A percentile compares a stretch with the other conserved stretches of the same genome.
Evolutionary conservation across 2,113 vertebrate species (phyloP).

Genomic region (Cinclus cinclus): DNA sequence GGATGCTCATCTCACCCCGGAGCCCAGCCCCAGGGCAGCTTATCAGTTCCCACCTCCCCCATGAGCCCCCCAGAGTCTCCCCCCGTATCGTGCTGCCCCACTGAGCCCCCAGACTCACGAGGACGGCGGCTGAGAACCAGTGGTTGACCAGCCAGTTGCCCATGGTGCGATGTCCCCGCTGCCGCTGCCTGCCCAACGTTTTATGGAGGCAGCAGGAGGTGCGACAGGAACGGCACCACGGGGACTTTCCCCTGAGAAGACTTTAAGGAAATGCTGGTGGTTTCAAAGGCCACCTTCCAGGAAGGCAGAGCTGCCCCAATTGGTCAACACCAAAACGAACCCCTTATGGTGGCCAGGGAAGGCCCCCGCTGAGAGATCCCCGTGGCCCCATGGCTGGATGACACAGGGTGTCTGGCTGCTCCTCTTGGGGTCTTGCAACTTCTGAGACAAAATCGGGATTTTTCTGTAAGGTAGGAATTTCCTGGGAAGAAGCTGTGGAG

Average conservation of each 20-base stretch:
- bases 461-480: background rate
- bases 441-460: background rate
- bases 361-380: accelerated
- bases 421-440: background rate
- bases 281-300: background rate
- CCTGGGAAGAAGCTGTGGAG: accelerated
- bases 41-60: background rate
- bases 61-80: accelerated
- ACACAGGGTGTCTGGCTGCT: background rate
- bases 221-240: background rate
- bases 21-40: background rate
- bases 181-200: background rate
- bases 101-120: conserved; percentile 73
- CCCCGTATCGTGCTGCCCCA: accelerated
- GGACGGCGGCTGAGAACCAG: conserved; percentile 78
- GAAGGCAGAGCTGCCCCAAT: background rate
- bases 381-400: accelerated
- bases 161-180: conserved; percentile 52
- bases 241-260: conserved; percentile 56
- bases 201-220: conserved; percentile 20
- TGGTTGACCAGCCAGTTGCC: conserved; percentile 86
- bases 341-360: accelerated
- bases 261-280: conserved; percentile 35
- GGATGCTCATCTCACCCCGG: background rate
- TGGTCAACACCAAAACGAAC: accelerated